Evolutionary conservation across 1,140 invertebrate genomes (phyloP), one percentile per base, ranked within the genome.

Genomic region (Lordiphosa mommai): DNA sequence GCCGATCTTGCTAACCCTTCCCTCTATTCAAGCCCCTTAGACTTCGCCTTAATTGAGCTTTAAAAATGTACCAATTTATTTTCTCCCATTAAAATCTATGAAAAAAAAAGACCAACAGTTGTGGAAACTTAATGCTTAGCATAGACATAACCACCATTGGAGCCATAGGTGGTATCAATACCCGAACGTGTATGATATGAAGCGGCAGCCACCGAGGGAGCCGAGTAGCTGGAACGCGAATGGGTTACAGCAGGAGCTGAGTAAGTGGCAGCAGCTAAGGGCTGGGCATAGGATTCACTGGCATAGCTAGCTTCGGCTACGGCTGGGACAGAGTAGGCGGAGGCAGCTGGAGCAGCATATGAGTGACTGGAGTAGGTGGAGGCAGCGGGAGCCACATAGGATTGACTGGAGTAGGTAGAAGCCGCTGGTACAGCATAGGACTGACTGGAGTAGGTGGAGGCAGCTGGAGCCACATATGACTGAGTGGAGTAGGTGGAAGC

Each of bases 121-220:
- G 20, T 23, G n/a, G n/a, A n/a, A 5, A 23, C 20, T 23, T 23
- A 23, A 6, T 23, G 20, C 20, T 23, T 23, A 6, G 20, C 20
- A 23, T 87, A 87, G 40, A 86, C 64, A 32, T 87, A 87, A 23
- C 84, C 84, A 17, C 84, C 84, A 51, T 87, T 79, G 67, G 73
- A 60, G 16, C 66, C 84, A 44, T 87, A 87, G 9, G 37, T 29
- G 44, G 84, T 87, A 38, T 71, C 84, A 4, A 59, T 46, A 6
- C 20, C 20, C 20, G 20, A 23, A 23, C 20, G 20, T 20, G 17
- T 3, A 6, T n/a, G n/a, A n/a, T 23, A 23, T 5, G 20, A 23
- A 23, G 20, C 20, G 20, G 20, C 20, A 23, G 20, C 20, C 20
- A 23, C 20, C 20, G 20, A 23, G 20, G 20, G 20, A 23, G 20